phyloP scores from a whole-genome alignment of 2,888 invertebrate species.

The Heteromurus nitidus region DNA sequence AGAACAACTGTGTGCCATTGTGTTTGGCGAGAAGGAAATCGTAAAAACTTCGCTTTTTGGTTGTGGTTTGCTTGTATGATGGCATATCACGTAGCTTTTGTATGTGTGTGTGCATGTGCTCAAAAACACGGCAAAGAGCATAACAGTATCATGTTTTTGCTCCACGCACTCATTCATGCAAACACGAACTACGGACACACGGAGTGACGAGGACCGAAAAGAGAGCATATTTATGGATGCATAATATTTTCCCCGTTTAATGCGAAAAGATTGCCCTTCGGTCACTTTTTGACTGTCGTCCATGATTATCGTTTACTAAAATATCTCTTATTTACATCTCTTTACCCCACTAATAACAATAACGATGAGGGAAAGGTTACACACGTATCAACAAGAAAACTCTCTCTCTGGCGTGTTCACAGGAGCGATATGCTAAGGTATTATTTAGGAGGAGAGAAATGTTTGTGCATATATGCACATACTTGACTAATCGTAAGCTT shows the following conservation, averaged over 20 bases:
- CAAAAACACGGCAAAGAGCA: too few species aligned
- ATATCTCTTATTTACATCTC: conserved; percentile 6
- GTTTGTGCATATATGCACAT: too few species aligned
- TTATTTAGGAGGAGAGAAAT: too few species aligned
- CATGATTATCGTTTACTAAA: background rate
- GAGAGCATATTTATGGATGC: conserved; percentile 4
- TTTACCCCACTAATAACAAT: background rate
- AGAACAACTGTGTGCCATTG: conserved; percentile 9
- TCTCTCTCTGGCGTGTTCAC: background rate
- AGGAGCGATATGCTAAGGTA: too few species aligned
- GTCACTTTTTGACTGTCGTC: conserved; percentile 23
- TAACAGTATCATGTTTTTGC: too few species aligned
- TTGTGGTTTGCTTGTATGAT: conserved; percentile 20
- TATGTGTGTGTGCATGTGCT: too few species aligned
- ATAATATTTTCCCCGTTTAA: background rate
- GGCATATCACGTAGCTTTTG: too few species aligned
- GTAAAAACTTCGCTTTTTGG: conserved; percentile 46
- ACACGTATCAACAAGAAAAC: background rate
- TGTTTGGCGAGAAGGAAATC: conserved; percentile 60
- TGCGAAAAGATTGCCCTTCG: conserved; percentile 41
- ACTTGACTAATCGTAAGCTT: too few species aligned
- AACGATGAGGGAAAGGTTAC: background rate
- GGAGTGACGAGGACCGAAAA: too few species aligned
- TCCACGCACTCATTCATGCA: too few species aligned
- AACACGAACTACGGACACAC: too few species aligned